phyloP scores from a whole-genome alignment of 2,797 vertebrate genomes.

The Enteromius afrohamiltoni region DNA sequence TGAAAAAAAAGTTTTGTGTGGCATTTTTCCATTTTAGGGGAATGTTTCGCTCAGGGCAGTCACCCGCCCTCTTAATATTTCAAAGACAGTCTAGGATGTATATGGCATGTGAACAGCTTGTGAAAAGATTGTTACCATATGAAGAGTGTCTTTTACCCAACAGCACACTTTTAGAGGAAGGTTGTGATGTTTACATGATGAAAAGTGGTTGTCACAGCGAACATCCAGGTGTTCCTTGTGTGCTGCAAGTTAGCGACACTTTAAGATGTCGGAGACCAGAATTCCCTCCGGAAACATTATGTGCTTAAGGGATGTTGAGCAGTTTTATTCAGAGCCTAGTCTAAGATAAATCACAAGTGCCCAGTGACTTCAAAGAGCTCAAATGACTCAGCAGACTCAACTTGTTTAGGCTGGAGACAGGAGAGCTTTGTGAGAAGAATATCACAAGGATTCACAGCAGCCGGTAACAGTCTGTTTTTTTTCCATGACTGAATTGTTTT shows the following conservation, averaged over 20 bases:
- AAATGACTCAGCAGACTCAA: constrained; percentile 19
- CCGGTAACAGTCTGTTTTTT: constrained; percentile 38
- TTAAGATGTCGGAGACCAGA: constrained; percentile 60
- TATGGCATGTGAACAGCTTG: constrained; percentile 61
- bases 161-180: constrained; percentile 35
- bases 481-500: constrained; percentile 47
- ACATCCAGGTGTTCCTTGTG: neutral
- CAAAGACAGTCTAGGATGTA: constrained; percentile 52
- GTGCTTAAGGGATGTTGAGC: constrained; percentile 25
- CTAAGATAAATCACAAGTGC: constrained; percentile 45
- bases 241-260: constrained; percentile 59
- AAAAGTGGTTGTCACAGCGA: constrained; percentile 23
- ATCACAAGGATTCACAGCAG: constrained; percentile 27
- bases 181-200: constrained; percentile 25
- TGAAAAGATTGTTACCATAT: constrained; percentile 78
- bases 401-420: constrained; percentile 38
- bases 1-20: constrained; percentile 35
- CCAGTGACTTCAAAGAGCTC: constrained; percentile 50
- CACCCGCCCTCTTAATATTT: constrained; percentile 51
- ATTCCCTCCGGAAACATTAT: constrained; percentile 18
- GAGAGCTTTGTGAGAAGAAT: constrained; percentile 26
- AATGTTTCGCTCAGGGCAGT: constrained; percentile 7
- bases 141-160: constrained; percentile 51
- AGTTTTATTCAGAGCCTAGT: neutral
- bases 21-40: constrained; percentile 48